Conservation (phyloP, 2,113 vertebrate species). For the Pelusios castaneus region DNA sequence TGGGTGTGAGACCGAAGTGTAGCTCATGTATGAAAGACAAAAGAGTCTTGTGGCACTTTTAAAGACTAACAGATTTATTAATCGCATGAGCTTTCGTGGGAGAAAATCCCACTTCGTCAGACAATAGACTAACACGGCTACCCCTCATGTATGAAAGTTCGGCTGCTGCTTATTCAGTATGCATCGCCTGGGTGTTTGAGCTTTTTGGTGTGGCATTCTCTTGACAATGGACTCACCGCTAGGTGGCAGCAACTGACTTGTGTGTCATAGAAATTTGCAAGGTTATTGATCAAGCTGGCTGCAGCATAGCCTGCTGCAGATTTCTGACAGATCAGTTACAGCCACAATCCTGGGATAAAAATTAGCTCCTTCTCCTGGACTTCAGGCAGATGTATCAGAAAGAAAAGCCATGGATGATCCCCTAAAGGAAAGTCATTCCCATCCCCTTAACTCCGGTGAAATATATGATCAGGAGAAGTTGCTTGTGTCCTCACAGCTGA, state of each 20-base stretch:
- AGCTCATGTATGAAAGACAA: background rate
- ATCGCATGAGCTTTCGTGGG: no score
- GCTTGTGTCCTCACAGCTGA: background rate
- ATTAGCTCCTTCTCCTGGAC: background rate
- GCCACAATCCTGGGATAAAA: background rate
- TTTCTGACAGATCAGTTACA: background rate
- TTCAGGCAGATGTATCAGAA: background rate
- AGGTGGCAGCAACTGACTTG: conserved; percentile 35
- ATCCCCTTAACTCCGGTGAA: conserved; percentile 62
- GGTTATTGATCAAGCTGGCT: background rate
- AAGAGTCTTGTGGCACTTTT: no score
- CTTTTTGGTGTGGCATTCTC: fast-evolving
- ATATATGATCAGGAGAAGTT: conserved; percentile 33
- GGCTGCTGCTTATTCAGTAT: background rate
- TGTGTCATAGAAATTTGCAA: background rate
- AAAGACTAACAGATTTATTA: no score
- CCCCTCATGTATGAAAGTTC: background rate
- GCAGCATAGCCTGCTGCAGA: background rate
- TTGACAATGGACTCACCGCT: conserved; percentile 5
- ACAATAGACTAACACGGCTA: no score
- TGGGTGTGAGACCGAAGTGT: background rate
- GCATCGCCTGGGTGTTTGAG: background rate
- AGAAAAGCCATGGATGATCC: fast-evolving
- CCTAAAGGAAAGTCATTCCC: background rate
- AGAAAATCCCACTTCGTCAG: no score